These are phyloP conservation scores for Origma solitaria DNA, from an alignment of 2,113 vertebrate genomes.

Conservation along the genomic window DNA sequence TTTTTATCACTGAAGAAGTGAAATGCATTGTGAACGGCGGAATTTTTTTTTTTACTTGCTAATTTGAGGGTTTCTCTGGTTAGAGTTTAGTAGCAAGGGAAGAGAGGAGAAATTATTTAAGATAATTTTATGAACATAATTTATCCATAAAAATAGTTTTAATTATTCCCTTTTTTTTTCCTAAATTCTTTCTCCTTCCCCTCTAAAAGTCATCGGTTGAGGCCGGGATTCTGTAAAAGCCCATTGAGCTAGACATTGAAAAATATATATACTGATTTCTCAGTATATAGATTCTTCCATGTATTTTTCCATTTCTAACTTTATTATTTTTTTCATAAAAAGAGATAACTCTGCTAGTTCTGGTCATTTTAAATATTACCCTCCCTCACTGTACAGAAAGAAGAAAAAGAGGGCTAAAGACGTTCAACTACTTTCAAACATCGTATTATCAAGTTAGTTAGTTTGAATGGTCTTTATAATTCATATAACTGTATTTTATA, in stretches of 20 bases:
- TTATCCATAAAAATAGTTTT: not conserved
- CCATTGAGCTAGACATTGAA: not conserved
- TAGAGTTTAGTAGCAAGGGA: not conserved
- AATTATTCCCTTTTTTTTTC: not conserved
- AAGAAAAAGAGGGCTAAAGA: not conserved
- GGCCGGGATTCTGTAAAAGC: not conserved
- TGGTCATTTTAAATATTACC: not conserved
- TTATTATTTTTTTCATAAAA: not conserved
- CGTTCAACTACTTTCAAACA: not conserved
- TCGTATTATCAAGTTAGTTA: not conserved
- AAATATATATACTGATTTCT: not conserved
- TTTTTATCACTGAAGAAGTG: not conserved
- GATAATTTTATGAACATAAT: not conserved
- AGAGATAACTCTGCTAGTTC: not conserved
- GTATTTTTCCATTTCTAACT: not conserved
- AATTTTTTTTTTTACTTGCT: not conserved
- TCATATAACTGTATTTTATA: not conserved
- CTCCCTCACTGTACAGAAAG: not conserved
- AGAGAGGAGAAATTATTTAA: not conserved
- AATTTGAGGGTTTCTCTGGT: not conserved
- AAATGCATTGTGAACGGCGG: not conserved
- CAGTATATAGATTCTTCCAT: fast-evolving
- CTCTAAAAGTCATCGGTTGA: not conserved
- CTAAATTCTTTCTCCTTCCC: not conserved
- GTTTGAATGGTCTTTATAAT: not conserved